Base-by-base conservation (phyloP, 1,140 invertebrate species). In the Drosophila malerkotliana region DNA sequence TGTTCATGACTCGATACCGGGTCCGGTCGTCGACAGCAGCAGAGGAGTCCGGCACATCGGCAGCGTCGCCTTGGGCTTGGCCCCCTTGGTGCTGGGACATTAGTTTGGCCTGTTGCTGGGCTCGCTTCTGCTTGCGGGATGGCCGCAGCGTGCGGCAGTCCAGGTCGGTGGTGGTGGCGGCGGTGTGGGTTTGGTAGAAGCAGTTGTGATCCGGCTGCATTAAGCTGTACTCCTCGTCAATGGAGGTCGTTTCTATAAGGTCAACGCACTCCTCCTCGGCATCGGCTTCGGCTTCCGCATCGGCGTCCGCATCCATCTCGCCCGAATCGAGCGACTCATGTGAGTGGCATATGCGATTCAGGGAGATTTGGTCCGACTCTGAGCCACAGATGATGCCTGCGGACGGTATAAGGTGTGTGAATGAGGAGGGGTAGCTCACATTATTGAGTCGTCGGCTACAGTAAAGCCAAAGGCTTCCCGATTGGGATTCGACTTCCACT, bases 351-450 rank as follows among this genome's bases (percentile, higher is more conserved):
- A 92, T 93, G 47, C 92, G 90, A 71, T 84, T 91, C 51, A 92
- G 56, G 21, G 92, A 90, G 53, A 92, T 88, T 73, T 93, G 92
- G 48, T 93, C 92, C 49, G 92, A 94, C 62, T 95, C 95, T 10
- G 94, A 96, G 77, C 94, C 95, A 91, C 95, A 97, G 73, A 96
- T 94, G 77, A 97, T 97, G 37, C 95, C 95, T 79, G 56, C 26
- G 45, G 41, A 34, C 7, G 47, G 49, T 30, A 14, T 21, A 24
- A 49, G 28, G 53, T 73, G 58, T 54, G 53, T 51, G 3, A 48
- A 58, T 66, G 44, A 57, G 39, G 15, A 58, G 5, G 26, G 26
- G 26, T 28, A 28, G 26, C 5, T 28, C 26, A 28, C 26, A 28
- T 28, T 28, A 28, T 28, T 28, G 26, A 28, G 26, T 28, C 26